These are phyloP conservation scores for Suricata suricatta DNA, from an alignment of 2,113 vertebrate species.

Conservation along the genomic window DNA sequence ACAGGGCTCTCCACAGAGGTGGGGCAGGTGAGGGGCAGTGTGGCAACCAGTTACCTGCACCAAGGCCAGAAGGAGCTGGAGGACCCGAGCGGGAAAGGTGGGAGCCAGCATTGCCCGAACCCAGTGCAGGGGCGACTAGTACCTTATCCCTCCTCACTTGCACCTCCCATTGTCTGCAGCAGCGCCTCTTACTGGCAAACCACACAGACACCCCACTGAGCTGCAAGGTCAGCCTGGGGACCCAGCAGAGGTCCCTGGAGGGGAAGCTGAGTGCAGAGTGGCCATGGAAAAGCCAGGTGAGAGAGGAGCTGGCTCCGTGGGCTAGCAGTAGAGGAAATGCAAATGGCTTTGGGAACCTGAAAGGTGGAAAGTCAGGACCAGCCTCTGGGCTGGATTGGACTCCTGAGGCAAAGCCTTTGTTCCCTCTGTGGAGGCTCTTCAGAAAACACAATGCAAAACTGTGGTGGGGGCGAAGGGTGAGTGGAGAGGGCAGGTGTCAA, in stretches of 20 bases:
- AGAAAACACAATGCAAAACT: neutral
- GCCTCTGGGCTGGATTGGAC: no score
- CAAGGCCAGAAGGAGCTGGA: neutral
- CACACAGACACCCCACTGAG: neutral
- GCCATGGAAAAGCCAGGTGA: rapidly evolving
- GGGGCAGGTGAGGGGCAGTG: no score
- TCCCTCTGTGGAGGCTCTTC: neutral
- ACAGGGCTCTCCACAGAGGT: neutral
- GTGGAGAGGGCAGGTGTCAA: neutral
- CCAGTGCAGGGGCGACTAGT: neutral
- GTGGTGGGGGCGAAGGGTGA: neutral
- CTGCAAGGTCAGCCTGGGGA: neutral
- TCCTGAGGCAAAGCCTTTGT: neutral
- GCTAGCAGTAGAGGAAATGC: neutral
- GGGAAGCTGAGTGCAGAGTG: neutral
- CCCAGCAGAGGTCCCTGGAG: neutral
- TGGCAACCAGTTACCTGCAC: neutral
- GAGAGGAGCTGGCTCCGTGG: rapidly evolving
- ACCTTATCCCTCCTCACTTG: neutral
- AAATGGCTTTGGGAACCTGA: neutral
- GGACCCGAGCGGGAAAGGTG: no score
- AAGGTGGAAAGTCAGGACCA: rapidly evolving
- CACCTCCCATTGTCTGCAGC: neutral
- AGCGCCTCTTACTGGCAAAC: neutral
- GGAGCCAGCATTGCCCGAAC: no score